These are phyloP conservation scores for Clanis bilineata DNA, from an alignment of 2,888 invertebrate species.

Conservation along the genomic window DNA sequence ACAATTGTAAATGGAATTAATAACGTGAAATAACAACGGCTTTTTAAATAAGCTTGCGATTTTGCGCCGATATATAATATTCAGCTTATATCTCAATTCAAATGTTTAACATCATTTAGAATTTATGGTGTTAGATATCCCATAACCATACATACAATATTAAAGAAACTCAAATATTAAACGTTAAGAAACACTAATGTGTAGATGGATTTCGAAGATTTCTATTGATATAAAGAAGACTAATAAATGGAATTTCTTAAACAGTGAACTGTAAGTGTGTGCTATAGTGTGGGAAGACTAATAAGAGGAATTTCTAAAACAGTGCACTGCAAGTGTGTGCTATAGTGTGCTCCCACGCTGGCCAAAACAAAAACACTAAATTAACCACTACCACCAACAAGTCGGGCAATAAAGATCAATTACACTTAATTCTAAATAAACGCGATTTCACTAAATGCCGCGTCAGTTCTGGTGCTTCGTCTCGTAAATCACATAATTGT, in stretches of 20 bases:
- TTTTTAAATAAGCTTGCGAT: too few species aligned
- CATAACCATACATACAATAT: too few species aligned
- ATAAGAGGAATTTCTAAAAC: neutral
- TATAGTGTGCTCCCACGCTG: conserved; percentile 13
- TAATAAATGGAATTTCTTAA: neutral
- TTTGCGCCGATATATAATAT: too few species aligned
- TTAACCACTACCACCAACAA: conserved; percentile 37
- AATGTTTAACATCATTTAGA: too few species aligned
- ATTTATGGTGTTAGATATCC: too few species aligned
- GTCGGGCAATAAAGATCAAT: conserved; percentile 57
- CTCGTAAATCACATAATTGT: conserved; percentile 72
- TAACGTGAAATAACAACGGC: too few species aligned
- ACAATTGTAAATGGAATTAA: too few species aligned
- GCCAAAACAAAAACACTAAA: conserved; percentile 33
- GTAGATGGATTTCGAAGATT: too few species aligned
- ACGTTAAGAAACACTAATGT: too few species aligned
- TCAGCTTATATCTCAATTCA: too few species aligned
- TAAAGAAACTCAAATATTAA: too few species aligned
- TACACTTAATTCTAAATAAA: conserved; percentile 62
- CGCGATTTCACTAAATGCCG: conserved; percentile 54
- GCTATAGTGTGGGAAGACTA: neutral
- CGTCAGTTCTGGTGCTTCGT: conserved; percentile 36
- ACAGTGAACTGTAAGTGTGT: neutral
- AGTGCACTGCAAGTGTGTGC: neutral
- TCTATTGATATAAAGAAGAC: too few species aligned